Evolutionary conservation across 2,113 vertebrate species (phyloP).

Genomic region (Dicerorhinus sumatrensis): DNA sequence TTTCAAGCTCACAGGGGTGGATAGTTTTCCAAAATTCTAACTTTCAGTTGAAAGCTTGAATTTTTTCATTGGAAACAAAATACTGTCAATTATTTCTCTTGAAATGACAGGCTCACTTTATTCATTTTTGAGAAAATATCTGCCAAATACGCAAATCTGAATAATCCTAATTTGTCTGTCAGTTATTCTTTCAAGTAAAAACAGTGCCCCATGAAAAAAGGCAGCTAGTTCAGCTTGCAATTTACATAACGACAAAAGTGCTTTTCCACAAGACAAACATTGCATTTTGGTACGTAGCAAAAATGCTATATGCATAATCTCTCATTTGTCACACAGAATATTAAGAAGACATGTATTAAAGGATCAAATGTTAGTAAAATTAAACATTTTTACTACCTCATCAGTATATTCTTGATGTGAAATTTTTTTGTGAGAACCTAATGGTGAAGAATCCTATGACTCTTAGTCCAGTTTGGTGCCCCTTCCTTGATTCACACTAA

Average conservation of each 20-base stretch:
- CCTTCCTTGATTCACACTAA: not conserved
- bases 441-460: not conserved
- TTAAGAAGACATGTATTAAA: not conserved
- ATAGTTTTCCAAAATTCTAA: not conserved
- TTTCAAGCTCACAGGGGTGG: not conserved
- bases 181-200: conserved; percentile 1
- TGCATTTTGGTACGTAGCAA: not conserved
- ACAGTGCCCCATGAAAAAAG: not conserved
- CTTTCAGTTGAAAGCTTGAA: not conserved
- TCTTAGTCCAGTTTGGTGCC: not conserved
- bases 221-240: not conserved
- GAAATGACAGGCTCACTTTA: not conserved
- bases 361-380: not conserved
- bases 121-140: not conserved
- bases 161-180: not conserved
- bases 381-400: not conserved
- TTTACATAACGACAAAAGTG: not conserved
- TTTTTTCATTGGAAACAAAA: conserved; percentile 25
- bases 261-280: not conserved
- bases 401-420: not conserved
- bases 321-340: not conserved
- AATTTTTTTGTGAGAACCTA: not conserved
- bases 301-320: not conserved
- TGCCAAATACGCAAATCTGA: not conserved
- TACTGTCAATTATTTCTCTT: not conserved